Base-by-base conservation (phyloP, 2,113 vertebrate species). In the Thermophis baileyi region DNA sequence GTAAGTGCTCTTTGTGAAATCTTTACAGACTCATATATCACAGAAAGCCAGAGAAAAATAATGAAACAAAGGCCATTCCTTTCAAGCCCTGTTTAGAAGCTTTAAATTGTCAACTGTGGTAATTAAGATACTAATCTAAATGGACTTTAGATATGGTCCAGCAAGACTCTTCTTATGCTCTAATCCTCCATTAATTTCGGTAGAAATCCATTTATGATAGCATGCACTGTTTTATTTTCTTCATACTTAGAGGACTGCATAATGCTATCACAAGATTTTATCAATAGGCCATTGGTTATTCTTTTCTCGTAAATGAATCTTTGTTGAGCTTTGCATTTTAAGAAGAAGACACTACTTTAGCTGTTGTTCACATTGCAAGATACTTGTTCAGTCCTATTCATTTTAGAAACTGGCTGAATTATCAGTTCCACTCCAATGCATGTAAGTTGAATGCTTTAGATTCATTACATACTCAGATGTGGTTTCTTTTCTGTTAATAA, bases 371-470 rank as follows among this genome's bases (percentile, higher is more conserved):
- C 20, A 87, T 87, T 63, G 89, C 54, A 93, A 90, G 60, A 35
- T 54, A 2, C 46, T 93, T 90, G 27, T 18, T 94, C 25, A 0
- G 0, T 63, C 30, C 46, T 85, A 91, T 74, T 60, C 90, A 49
- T n/a, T 86, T 44, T 54, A 90, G 54, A 60, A 18, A 51, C 47
- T 30, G 24, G 9, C 12, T 90, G 91, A 93, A 54, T 89, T 49
- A 90, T 30, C 89, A 30, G 60, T 93, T 93, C 87, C 27, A n/a
- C 8, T 85, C 46, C 30, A 55, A 91, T 14, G 4, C 60, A 50
- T 88, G 94, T 60, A 93, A 44, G 91, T 16, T 53, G 54, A 49
- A 87, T 94, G 90, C 90, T 92, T 55, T 94, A 60, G 27, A 93
- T 91, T 92, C 49, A 0, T 8, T 46, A 53, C 18, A 50, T 3